Evolutionary conservation across 1,140 invertebrate species (phyloP), one percentile per base, ranked within the genome.

Genomic region (Tetragonula clypearis): DNA sequence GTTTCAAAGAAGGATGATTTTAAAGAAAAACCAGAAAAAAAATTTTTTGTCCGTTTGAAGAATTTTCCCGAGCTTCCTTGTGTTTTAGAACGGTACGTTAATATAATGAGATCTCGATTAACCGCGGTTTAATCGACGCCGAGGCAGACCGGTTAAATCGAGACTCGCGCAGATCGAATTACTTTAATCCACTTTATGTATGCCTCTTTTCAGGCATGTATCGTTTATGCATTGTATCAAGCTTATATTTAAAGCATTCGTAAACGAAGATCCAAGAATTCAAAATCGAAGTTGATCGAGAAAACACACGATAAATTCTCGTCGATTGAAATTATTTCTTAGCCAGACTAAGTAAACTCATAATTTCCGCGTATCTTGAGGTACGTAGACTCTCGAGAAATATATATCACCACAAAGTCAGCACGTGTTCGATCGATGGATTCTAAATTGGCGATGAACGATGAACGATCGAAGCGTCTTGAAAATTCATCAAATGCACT

Each of bases 81-180:
- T 79, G 17, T n/a, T 79, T 15, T 21, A 56, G 17, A 69, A 49
- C 14, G n/a, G 56, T 0, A n/a, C 19, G 55, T 77, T 77, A 77
- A 41, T n/a, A 35, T 30, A 23, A n/a, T 41, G 65, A 53, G 77
- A 79, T 68, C 78, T 69, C 65, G 78, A 79, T 79, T 79, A 79
- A 79, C 77, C 60, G 60, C 60, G 62, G 41, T 62, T 68, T 79
- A 79, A 79, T 79, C 35, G 49, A 26, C 77, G 65, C 21, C 78
- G 78, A 79, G 78, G 78, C 66, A 79, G 78, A 79, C 78, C 78
- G 78, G 78, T 79, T 79, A 69, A 69, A 79, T 79, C 78, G 65
- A 79, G 78, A 79, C 26, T 49, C 65, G 26, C 15, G 23, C 26
- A 3, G 65, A 79, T 79, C 66, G 17, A 56, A 49, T 79, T 79